Evolutionary conservation across 35 echinoderm and acorn worm species (phyloP), one percentile per base, ranked within the genome.

Genomic region (Lytechinus variegatus): DNA sequence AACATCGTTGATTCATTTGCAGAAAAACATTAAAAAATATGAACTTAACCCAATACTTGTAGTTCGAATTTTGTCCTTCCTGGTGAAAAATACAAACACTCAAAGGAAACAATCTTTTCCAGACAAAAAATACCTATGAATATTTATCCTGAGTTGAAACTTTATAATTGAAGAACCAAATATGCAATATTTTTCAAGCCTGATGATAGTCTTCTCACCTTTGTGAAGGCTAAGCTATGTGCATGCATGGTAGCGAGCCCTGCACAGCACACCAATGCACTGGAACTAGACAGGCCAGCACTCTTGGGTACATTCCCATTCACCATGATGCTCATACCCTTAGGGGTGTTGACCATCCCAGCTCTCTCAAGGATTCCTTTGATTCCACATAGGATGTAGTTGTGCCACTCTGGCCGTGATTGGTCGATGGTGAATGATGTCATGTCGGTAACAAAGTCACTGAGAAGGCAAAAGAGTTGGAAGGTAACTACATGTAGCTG

Each of bases 381-480:
- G 33, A 97, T 93, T 10, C 98, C 98, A 94, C 98, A 99, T 54
- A 99, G 95, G 71, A 99, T 95, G 93, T 99, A 99, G 94, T 99
- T 97, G 94, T 95, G 92, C 98, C 97, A 98, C 13, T 94, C 89
- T 9, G 97, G 97, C 54, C 91, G 97, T 11, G 94, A 91, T 56
- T 95, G 72, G 55, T 93, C 95, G 53, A 99, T 98, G 72, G 94
- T 71, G 87, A 96, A 94, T 29, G 93, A 56, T 52, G 61, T 95
- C 12, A 98, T 87, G 9, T 52, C 86, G 27, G 97, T 97, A 7
- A 89, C 91, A 92, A 95, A 97, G 14, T 94, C 92, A 27, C 97
- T 98, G 92, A 10, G 95, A 11, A 56, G 55, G 86, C 21, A 54
- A 44, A 14, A 4, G 9, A 8, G 87, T 51, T 89, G 52, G 19